These are phyloP conservation scores for Chrysina gloriosa DNA, from an alignment of 2,888 invertebrate genomes.

Conservation along the genomic window DNA sequence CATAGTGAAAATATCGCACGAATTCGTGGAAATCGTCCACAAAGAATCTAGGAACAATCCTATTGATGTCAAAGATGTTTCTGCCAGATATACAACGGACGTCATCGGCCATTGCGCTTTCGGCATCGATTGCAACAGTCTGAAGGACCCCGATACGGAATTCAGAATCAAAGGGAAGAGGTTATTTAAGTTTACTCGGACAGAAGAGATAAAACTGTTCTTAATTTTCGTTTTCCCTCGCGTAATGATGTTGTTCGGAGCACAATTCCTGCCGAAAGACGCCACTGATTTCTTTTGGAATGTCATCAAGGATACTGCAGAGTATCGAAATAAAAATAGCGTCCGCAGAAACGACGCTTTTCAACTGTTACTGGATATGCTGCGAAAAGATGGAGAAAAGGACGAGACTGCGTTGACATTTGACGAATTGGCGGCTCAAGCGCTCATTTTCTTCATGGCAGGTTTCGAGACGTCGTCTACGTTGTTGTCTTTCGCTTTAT, in stretches of 20 bases:
- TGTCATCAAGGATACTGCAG: slow-evolving; percentile 63
- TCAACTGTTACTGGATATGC: slow-evolving; percentile 67
- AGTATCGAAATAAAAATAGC: slow-evolving; percentile 64
- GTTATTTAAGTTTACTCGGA: slow-evolving; percentile 2
- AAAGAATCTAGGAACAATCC: not conserved
- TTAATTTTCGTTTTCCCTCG: slow-evolving; percentile 45
- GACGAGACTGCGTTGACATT: slow-evolving; percentile 21
- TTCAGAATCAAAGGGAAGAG: slow-evolving; percentile 59
- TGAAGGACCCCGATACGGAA: slow-evolving; percentile 67
- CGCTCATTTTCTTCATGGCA: slow-evolving; percentile 65
- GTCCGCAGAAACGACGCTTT: slow-evolving; percentile 68
- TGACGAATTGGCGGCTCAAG: slow-evolving; percentile 65
- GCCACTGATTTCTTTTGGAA: slow-evolving; percentile 64
- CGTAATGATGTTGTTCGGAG: slow-evolving; percentile 46
- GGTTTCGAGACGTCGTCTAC: slow-evolving; percentile 68
- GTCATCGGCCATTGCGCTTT: slow-evolving; percentile 71
- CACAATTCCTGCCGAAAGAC: slow-evolving; percentile 50
- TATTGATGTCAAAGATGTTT: slow-evolving; percentile 62
- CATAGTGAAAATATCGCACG: slow-evolving; percentile 34
- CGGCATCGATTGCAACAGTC: slow-evolving; percentile 70
- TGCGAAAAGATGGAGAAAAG: slow-evolving; percentile 49
- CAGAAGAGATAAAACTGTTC: not conserved
- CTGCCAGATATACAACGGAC: slow-evolving; percentile 69
- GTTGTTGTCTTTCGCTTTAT: slow-evolving; percentile 63
- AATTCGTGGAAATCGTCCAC: slow-evolving; percentile 35